Evolutionary conservation across 2,888 invertebrate genomes (phyloP), one percentile per base, ranked within the genome.

Genomic region (Merodon equestris): DNA sequence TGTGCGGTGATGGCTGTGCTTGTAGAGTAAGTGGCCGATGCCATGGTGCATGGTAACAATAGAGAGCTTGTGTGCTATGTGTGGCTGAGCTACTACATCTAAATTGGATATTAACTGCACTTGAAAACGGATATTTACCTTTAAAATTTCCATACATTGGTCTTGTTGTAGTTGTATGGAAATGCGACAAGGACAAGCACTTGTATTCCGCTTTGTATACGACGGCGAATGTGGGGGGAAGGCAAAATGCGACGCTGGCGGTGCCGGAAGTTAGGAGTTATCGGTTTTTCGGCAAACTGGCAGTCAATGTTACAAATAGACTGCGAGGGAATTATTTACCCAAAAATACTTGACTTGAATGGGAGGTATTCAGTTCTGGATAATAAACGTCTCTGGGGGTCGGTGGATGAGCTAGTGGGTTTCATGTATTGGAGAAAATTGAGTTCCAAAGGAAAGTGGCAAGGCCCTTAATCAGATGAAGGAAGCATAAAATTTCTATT

Each of bases 91-190:
- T 61, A 72, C 77, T 67, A 27, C 27, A 72, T 40, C 50, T 77
- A 77, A 77, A 77, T 77, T 77, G 72, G 77, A 77, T 77, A 77
- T 67, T 67, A 72, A 77, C 72, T 77, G 77, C 72, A 77, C 77
- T 77, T 67, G 66, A 77, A 72, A 67, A 61, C 77, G 77, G 72
- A 77, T 77, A 72, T 77, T 77, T 77, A 77, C 77, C 72, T 77
- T 67, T 40, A 71, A 72, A 72, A 72, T 71, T 76, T 53, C 27
- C 27, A 27, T 58, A 63, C 48, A 61, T 61, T 72, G 77, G 61
- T 51, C 34, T 66, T 74, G 45, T 44, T 4, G 38, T 56, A 45
- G 50, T 34, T 50, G 36, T 50, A 72, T 76, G 61, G 72, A 66
- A 72, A 72, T 76, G 71, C 61, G 71, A 71, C 71, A 66, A 56